Percentiles rank a stretch among this genome's conserved stretches.
Conservation (phyloP, 37 sponge, comb jelly and placozoan genomes). For the Geodia barretti region DNA sequence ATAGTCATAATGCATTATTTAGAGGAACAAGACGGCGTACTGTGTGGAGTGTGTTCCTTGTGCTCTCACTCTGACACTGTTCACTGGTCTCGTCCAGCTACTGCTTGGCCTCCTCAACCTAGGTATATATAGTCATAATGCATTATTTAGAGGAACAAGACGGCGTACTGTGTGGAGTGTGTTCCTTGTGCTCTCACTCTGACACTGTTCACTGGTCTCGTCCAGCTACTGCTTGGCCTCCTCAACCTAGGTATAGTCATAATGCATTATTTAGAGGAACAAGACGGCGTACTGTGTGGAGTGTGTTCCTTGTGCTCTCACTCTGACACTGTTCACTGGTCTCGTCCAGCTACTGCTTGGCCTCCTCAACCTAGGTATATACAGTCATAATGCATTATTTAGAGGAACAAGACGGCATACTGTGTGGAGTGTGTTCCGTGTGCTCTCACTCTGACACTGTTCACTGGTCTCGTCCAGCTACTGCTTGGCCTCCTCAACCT, state of each 20-base stretch:
- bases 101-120: conserved; percentile 79
- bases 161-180: neutral
- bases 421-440: conserved; percentile 38
- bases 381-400: too few species aligned
- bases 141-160: too few species aligned
- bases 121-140: too few species aligned
- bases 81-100: conserved; percentile 83
- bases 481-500: conserved; percentile 79
- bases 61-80: conserved; percentile 72
- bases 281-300: neutral
- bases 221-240: conserved; percentile 78
- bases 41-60: conserved; percentile 38
- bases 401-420: neutral
- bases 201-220: conserved; percentile 78
- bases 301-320: conserved; percentile 57
- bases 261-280: too few species aligned
- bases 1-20: too few species aligned
- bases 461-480: conserved; percentile 83
- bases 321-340: conserved; percentile 83
- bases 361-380: conserved; percentile 80
- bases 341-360: conserved; percentile 79
- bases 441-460: conserved; percentile 72
- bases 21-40: neutral
- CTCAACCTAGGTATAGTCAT: conserved; percentile 90
- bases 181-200: conserved; percentile 71